Conservation (phyloP, 2,888 invertebrate genomes). For the Apodemia duryi region DNA sequence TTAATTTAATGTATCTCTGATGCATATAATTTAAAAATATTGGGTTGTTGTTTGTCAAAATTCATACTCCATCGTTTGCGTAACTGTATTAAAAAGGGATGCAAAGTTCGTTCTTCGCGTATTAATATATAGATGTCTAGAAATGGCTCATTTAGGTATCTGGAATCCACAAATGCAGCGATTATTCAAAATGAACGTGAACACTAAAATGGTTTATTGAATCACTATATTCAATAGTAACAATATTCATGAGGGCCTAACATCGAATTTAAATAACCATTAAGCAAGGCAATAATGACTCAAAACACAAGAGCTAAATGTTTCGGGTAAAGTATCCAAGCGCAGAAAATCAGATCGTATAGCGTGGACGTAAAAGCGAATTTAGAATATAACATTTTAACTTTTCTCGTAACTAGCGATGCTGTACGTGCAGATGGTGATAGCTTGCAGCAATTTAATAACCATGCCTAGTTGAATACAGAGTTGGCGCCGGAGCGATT, state of each 20-base stretch:
- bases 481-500: conserved; percentile 32
- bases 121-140: no score
- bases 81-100: no score
- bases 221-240: conserved; percentile 20
- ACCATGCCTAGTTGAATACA: conserved; percentile 35
- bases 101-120: no score
- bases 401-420: conserved; percentile 22
- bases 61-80: no score
- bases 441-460: conserved; percentile 63
- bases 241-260: conserved; percentile 41
- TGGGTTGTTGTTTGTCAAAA: no score
- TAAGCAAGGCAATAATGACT: conserved; percentile 49
- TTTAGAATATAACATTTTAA: conserved; percentile 15
- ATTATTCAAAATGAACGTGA: conserved; percentile 13
- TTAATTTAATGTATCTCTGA: no score
- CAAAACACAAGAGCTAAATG: conserved; percentile 18
- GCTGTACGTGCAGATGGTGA: conserved; percentile 50
- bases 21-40: no score
- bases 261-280: conserved; percentile 64
- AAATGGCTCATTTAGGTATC: neutral
- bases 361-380: conserved; percentile 3
- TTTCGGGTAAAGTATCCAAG: conserved; percentile 5
- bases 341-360: conserved; percentile 16
- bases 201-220: conserved; percentile 16
- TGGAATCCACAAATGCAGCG: conserved; percentile 6